Conservation (phyloP, 2,888 invertebrate genomes). For the Tuberolachnus salignus region DNA sequence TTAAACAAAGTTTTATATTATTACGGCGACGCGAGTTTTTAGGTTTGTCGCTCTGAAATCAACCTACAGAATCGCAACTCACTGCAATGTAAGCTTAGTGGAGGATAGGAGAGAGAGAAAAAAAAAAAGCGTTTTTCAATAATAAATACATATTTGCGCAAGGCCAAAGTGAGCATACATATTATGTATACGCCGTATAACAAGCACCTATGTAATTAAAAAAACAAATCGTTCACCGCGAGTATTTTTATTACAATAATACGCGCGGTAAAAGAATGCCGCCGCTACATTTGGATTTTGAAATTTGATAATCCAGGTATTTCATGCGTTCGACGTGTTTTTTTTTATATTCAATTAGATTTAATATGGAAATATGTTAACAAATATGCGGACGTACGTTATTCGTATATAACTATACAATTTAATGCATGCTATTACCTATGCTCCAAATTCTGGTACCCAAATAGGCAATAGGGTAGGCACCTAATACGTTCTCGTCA, state of each 20-base stretch:
- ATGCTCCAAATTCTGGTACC: too few relatives aligned
- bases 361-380: background rate
- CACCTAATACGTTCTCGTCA: too few relatives aligned
- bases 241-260: too few relatives aligned
- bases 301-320: slow-evolving; percentile 11
- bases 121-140: background rate
- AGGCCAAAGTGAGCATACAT: background rate
- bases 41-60: background rate
- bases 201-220: too few relatives aligned
- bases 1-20: background rate
- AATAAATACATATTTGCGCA: slow-evolving; percentile 5
- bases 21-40: background rate
- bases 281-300: slow-evolving; percentile 2
- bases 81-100: too few relatives aligned
- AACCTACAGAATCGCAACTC: too few relatives aligned
- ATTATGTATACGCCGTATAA: too few relatives aligned
- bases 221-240: too few relatives aligned
- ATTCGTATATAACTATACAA: too few relatives aligned
- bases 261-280: background rate
- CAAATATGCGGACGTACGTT: background rate
- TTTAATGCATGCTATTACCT: too few relatives aligned
- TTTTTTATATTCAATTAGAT: background rate
- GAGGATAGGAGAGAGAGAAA: background rate
- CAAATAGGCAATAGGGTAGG: too few relatives aligned
- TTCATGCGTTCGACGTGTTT: background rate